Conservation (phyloP, 2,797 vertebrate species). For the Coregonus suidteri region DNA sequence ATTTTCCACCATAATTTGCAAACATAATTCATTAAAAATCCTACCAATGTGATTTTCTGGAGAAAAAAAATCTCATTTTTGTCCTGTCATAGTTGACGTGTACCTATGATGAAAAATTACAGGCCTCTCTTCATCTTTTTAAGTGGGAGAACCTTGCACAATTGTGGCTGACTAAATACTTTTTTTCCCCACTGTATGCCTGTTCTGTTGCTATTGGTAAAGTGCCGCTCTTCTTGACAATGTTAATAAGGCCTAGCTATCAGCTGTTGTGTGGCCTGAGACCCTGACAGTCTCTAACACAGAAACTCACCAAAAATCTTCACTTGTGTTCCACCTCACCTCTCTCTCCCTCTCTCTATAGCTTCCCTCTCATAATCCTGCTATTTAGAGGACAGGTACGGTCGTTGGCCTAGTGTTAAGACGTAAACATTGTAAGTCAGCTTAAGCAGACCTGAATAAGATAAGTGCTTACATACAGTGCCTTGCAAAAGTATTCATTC, state of each 20-base stretch:
- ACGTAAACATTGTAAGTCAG: slow-evolving; percentile 37
- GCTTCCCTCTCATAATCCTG: slow-evolving; percentile 48
- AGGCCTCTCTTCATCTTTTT: too few species aligned
- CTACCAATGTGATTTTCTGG: too few species aligned
- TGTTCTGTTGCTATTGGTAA: slow-evolving; percentile 48
- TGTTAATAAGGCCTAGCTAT: slow-evolving; percentile 43
- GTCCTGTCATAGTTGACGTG: too few species aligned
- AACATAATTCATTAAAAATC: too few species aligned
- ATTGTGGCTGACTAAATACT: too few species aligned
- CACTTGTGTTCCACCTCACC: slow-evolving; percentile 46
- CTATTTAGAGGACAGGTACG: slow-evolving; percentile 66
- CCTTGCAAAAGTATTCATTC: too few species aligned
- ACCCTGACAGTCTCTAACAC: slow-evolving; percentile 22
- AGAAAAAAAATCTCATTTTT: too few species aligned
- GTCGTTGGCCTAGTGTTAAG: slow-evolving; percentile 33
- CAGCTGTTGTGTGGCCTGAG: slow-evolving; percentile 36
- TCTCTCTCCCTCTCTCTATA: slow-evolving; percentile 39
- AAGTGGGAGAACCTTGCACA: too few species aligned
- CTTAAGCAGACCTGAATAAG: slow-evolving; percentile 37
- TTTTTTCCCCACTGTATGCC: slow-evolving; percentile 18
- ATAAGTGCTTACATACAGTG: slow-evolving; percentile 43
- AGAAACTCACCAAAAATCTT: slow-evolving; percentile 14
- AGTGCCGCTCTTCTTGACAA: slow-evolving; percentile 28
- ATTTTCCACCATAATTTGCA: too few species aligned
- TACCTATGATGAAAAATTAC: too few species aligned